phyloP scores from a whole-genome alignment of 1,140 invertebrate species.

The Helicoverpa armigera region DNA sequence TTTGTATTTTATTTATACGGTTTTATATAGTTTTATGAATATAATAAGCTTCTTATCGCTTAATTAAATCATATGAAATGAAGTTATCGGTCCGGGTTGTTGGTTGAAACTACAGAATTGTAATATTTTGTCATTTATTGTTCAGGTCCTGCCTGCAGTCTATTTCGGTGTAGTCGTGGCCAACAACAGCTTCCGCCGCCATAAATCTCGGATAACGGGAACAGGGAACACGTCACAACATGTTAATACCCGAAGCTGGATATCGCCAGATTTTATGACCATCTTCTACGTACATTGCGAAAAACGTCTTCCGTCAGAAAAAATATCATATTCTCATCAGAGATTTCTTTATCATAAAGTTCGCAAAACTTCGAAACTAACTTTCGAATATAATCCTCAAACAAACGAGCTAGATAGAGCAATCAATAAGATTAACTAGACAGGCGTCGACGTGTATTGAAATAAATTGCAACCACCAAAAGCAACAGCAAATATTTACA shows the following conservation, averaged over 20 bases:
- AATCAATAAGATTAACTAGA: conserved; percentile 43
- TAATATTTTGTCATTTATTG: conserved; percentile 26
- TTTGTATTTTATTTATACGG: conserved; percentile 1
- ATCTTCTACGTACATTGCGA: conserved; percentile 11
- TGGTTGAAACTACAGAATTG: neutral
- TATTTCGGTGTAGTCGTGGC: conserved; percentile 41
- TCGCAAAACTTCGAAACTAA: no score
- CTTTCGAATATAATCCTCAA: conserved; percentile 2
- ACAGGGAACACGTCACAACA: conserved; percentile 44
- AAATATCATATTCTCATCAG: neutral
- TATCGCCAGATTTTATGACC: conserved; percentile 33
- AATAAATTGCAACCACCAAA: conserved; percentile 36
- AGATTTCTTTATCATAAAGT: no score
- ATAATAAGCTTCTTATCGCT: conserved; percentile 39
- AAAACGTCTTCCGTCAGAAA: neutral
- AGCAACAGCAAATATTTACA: conserved; percentile 23
- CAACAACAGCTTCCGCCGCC: conserved; percentile 38
- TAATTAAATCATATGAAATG: conserved; percentile 46
- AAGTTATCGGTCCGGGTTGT: conserved; percentile 16
- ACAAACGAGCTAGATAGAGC: conserved; percentile 8
- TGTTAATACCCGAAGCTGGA: conserved; percentile 38
- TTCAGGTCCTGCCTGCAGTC: conserved; percentile 14
- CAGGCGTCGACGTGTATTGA: conserved; percentile 23
- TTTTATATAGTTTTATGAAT: conserved; percentile 35
- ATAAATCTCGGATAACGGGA: conserved; percentile 49